These are phyloP conservation scores for Herpetotheres cachinnans DNA, from an alignment of 2,113 vertebrate species.

Conservation along the genomic window DNA sequence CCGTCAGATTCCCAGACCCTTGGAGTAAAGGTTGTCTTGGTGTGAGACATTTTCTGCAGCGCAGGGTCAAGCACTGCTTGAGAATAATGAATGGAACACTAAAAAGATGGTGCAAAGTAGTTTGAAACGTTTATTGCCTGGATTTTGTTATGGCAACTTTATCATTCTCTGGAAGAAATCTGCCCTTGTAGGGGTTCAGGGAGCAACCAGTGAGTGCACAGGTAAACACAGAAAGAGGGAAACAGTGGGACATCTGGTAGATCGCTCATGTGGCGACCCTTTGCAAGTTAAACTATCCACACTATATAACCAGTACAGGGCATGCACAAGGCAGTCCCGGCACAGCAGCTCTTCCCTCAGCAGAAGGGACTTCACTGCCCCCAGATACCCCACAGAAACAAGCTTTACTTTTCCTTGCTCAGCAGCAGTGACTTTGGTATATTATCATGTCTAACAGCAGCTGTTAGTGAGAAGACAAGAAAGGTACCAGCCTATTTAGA, in stretches of 20 bases:
- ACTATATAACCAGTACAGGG: not conserved
- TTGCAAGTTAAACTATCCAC: not conserved
- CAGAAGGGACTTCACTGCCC: not conserved
- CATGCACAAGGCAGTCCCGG: not conserved
- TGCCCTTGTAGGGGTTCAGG: not conserved
- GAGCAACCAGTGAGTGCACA: not conserved
- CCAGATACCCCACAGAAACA: not conserved
- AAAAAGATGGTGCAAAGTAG: not conserved
- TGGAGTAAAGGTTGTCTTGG: not conserved
- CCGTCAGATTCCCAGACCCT: not conserved
- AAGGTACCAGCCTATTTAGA: constrained; percentile 8
- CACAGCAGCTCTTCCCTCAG: not conserved
- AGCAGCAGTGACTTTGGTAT: not conserved
- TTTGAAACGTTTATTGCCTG: not conserved
- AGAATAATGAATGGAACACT: not conserved
- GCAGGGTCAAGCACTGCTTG: not conserved
- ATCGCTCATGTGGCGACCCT: not conserved
- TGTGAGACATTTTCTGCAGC: not conserved
- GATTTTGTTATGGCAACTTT: not conserved
- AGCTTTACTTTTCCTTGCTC: not conserved
- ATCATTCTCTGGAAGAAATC: not conserved
- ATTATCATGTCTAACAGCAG: not conserved
- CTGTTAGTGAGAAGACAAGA: constrained; percentile 5
- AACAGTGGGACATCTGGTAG: not conserved
- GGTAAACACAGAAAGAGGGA: not conserved